phyloP scores from a whole-genome alignment of 1,140 invertebrate genomes.

The Drosophila simulans region DNA sequence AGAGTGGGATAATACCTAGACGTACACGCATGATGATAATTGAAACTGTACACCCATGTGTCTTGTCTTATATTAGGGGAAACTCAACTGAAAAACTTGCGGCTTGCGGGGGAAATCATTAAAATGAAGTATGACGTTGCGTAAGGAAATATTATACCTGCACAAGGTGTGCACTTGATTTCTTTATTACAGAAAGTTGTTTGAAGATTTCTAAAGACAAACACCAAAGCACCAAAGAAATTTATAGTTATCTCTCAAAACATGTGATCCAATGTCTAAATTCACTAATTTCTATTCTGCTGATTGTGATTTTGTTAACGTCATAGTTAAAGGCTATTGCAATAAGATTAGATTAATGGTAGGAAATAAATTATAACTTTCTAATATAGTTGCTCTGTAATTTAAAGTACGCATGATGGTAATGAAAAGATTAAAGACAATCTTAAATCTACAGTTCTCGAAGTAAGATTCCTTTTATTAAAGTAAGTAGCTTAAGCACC shows the following conservation, averaged over 20 bases:
- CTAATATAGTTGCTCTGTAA: too few species aligned
- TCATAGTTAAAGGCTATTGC: slow-evolving; percentile 5
- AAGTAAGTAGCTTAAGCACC: background rate
- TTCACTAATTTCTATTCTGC: background rate
- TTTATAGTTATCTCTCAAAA: background rate
- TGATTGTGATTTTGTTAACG: background rate
- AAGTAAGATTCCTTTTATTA: background rate
- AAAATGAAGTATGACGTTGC: slow-evolving; percentile 14
- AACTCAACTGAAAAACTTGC: slow-evolving; percentile 17
- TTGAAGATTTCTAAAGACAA: background rate
- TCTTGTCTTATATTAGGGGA: slow-evolving; percentile 4
- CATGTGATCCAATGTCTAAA: background rate
- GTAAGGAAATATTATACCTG: slow-evolving; percentile 1
- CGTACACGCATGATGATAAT: slow-evolving; percentile 38
- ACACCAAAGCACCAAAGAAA: background rate
- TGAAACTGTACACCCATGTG: slow-evolving; percentile 26
- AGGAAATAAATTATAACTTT: background rate
- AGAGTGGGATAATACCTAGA: slow-evolving; percentile 18
- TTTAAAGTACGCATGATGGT: background rate
- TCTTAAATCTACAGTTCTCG: too few species aligned
- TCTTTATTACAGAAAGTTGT: background rate
- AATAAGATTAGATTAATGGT: background rate
- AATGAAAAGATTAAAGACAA: background rate
- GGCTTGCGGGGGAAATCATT: slow-evolving; percentile 11
- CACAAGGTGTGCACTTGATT: background rate